Evolutionary conservation across 2,888 invertebrate species (phyloP).

Genomic region (Himalopsyche japonica): DNA sequence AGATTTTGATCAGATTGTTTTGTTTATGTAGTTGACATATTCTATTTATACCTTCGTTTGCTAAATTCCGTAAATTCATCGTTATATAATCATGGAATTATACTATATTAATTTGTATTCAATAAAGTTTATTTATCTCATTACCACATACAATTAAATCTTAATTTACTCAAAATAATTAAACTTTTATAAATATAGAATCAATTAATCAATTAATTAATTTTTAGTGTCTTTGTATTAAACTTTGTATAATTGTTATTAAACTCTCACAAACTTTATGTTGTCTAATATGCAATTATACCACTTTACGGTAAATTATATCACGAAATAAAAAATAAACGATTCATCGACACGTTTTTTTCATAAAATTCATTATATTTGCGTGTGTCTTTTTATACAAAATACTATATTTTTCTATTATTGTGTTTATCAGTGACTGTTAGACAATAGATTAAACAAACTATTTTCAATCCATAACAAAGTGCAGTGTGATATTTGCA

Average conservation of each 20-base stretch:
- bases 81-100: too few relatives aligned
- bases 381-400: not conserved
- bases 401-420: not conserved
- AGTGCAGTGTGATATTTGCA: not conserved
- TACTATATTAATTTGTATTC: too few relatives aligned
- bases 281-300: too few relatives aligned
- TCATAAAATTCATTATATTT: not conserved
- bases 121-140: too few relatives aligned
- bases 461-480: not conserved
- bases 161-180: too few relatives aligned
- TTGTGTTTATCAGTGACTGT: not conserved
- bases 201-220: too few relatives aligned
- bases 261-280: too few relatives aligned
- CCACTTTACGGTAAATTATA: too few relatives aligned
- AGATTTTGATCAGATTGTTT: not conserved
- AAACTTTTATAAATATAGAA: too few relatives aligned
- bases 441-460: not conserved
- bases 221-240: too few relatives aligned
- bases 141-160: too few relatives aligned
- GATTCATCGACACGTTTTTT: not conserved
- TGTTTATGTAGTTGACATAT: not conserved
- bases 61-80: not conserved
- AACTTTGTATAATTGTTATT: too few relatives aligned
- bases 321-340: not conserved
- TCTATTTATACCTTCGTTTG: not conserved